phyloP scores from a whole-genome alignment of 1,140 invertebrate species.

The Telenomus remus region DNA sequence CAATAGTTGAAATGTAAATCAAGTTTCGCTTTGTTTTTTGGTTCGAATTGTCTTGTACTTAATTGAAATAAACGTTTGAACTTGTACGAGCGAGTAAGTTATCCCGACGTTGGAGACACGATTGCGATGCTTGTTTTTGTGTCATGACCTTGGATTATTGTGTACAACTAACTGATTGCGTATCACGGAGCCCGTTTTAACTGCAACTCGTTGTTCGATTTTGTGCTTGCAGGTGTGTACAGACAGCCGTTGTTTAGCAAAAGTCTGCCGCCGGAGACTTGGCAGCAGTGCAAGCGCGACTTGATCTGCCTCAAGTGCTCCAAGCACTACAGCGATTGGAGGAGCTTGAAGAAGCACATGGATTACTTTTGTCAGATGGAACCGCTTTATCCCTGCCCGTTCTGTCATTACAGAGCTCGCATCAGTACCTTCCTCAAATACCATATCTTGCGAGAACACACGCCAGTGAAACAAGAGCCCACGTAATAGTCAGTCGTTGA shows the following conservation, averaged over 20 bases:
- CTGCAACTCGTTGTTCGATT: slow-evolving; percentile 19
- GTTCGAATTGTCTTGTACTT: slow-evolving; percentile 3
- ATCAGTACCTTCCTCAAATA: slow-evolving; percentile 65
- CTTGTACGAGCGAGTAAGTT: neutral
- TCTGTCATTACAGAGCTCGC: slow-evolving; percentile 67
- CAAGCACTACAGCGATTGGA: slow-evolving; percentile 67
- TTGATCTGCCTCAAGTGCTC: slow-evolving; percentile 64
- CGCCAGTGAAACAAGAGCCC: slow-evolving; percentile 36
- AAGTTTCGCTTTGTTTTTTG: too few species aligned
- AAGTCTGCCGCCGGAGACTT: slow-evolving; percentile 60
- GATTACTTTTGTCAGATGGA: slow-evolving; percentile 75
- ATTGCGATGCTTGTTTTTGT: slow-evolving; percentile 42
- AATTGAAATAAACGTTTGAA: slow-evolving; percentile 26
- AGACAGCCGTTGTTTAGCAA: slow-evolving; percentile 62
- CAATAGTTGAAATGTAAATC: slow-evolving; percentile 41
- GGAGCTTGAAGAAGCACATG: slow-evolving; percentile 72
- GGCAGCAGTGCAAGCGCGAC: slow-evolving; percentile 62
- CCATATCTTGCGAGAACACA: slow-evolving; percentile 60
- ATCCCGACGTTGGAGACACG: too few species aligned
- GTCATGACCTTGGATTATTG: slow-evolving; percentile 39
- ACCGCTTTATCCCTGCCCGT: slow-evolving; percentile 72
- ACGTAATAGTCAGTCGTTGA: slow-evolving; percentile 2
- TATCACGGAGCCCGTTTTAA: slow-evolving; percentile 19
- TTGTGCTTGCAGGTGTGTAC: slow-evolving; percentile 50
- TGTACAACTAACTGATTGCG: slow-evolving; percentile 49